These are phyloP conservation scores for Margarornis squamiger DNA, from an alignment of 2,797 vertebrate genomes.

Conservation along the genomic window DNA sequence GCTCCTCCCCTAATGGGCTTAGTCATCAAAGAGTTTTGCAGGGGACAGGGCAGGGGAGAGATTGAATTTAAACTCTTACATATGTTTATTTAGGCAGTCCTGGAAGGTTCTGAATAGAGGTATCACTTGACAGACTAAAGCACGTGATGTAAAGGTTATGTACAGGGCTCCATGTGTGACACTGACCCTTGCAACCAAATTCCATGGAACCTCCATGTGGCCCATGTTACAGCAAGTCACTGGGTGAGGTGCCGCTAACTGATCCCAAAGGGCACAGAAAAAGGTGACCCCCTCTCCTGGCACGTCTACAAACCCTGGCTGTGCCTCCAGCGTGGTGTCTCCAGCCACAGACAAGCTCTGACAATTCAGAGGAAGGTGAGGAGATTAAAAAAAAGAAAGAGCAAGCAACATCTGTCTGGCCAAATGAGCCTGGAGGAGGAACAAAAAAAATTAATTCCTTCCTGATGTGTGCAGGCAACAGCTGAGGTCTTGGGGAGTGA, in stretches of 20 bases:
- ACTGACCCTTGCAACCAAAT: fast-evolving
- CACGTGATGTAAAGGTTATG: fast-evolving
- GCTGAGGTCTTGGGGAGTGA: not conserved
- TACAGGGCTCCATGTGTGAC: not conserved
- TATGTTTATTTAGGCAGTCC: not conserved
- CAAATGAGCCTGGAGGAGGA: not conserved
- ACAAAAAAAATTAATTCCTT: conserved; percentile 13
- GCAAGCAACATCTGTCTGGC: not conserved
- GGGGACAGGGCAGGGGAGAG: conserved; percentile 12
- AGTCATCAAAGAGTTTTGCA: conserved; percentile 59
- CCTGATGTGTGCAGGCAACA: not conserved
- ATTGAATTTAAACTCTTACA: not conserved
- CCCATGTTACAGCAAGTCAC: not conserved
- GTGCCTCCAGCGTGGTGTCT: fast-evolving
- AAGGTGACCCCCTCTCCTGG: not conserved
- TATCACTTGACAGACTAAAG: not conserved
- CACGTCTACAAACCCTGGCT: not conserved
- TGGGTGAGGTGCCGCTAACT: not conserved
- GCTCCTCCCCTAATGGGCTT: conserved; percentile 63
- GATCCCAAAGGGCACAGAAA: not conserved
- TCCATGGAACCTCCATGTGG: not conserved
- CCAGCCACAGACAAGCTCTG: not conserved
- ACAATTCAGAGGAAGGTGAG: not conserved
- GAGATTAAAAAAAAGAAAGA: not conserved
- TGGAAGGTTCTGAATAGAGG: not conserved